Evolutionary conservation across 2,113 vertebrate genomes (phyloP).

Genomic region (Erinaceus europaeus): DNA sequence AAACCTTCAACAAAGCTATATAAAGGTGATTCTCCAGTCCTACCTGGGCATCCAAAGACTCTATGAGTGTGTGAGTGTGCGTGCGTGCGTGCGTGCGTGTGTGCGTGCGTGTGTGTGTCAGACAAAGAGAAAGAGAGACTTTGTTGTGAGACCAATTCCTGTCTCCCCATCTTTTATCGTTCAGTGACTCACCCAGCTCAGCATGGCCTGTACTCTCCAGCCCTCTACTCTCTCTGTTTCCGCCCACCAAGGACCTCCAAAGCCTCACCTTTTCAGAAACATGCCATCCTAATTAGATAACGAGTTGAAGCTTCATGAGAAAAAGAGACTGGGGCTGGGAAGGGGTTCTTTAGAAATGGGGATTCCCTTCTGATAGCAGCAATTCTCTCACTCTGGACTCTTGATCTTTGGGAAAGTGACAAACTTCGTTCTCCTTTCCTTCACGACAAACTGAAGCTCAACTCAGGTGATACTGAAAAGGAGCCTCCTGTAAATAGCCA

Average conservation of each 20-base stretch:
- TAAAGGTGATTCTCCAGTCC: neutral
- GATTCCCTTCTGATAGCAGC: neutral
- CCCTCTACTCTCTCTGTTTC: neutral
- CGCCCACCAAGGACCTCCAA: neutral
- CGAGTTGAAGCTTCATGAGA: neutral
- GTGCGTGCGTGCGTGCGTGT: too few relatives aligned
- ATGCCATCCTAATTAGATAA: neutral
- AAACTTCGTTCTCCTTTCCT: too few relatives aligned
- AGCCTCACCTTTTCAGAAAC: neutral
- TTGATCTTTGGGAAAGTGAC: neutral
- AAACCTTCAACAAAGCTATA: neutral
- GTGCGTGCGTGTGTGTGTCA: too few relatives aligned
- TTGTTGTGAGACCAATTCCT: too few relatives aligned
- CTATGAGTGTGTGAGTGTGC: too few relatives aligned
- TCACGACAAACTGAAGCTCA: too few relatives aligned
- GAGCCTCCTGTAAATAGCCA: too few relatives aligned
- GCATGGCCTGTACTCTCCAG: too few relatives aligned
- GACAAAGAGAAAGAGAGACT: too few relatives aligned
- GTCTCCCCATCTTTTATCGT: too few relatives aligned
- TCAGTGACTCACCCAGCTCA: neutral
- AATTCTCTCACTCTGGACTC: neutral
- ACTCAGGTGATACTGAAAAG: too few relatives aligned
- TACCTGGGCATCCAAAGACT: neutral
- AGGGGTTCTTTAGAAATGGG: neutral
- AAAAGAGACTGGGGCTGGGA: neutral